Percentiles rank a stretch among this genome's conserved stretches.
These are phyloP conservation scores for Pseudonaja textilis DNA, from an alignment of 2,113 vertebrate genomes.

Conservation along the genomic window DNA sequence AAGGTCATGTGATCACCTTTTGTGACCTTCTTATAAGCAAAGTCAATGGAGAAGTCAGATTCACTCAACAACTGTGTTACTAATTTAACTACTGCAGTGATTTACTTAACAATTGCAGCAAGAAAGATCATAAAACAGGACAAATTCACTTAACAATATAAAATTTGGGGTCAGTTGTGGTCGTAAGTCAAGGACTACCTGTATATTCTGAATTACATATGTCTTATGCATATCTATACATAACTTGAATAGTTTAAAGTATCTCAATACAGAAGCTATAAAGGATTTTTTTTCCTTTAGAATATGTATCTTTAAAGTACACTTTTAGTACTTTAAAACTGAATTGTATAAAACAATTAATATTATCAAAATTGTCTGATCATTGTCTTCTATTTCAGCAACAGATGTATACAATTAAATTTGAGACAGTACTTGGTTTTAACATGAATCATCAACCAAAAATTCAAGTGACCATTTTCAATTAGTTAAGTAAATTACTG, in stretches of 20 bases:
- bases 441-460: neutral
- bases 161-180: neutral
- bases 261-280: neutral
- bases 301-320: neutral
- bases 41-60: neutral
- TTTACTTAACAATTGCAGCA: neutral
- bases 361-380: neutral
- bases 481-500: conserved; percentile 22
- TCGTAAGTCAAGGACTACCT: neutral
- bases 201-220: neutral
- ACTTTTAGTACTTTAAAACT: neutral
- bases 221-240: neutral
- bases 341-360: neutral
- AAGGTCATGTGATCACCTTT: neutral
- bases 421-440: conserved; percentile 9
- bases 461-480: neutral
- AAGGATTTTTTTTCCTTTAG: neutral
- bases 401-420: conserved; percentile 6
- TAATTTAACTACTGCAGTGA: neutral
- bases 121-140: neutral
- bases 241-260: neutral
- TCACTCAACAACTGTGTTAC: neutral
- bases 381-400: neutral
- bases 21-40: neutral
- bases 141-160: neutral